phyloP scores from a whole-genome alignment of 2,888 invertebrate species.

The Cantharis rustica region DNA sequence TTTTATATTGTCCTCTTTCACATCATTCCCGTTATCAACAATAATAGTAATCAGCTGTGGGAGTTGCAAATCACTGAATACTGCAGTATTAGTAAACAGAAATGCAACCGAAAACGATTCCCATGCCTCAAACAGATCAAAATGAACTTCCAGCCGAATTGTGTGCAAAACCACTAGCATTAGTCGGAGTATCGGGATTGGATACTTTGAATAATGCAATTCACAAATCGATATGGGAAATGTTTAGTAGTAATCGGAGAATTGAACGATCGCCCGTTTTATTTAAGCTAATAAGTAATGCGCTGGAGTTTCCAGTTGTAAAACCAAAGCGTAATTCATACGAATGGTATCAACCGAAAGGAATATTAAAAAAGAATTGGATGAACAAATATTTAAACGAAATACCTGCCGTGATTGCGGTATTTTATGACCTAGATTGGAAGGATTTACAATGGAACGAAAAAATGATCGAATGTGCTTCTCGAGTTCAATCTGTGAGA shows the following conservation, averaged over 20 bases:
- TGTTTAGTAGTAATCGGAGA: slow-evolving; percentile 82
- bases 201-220: slow-evolving; percentile 83
- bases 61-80: neutral
- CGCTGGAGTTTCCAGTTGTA: slow-evolving; percentile 85
- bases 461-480: slow-evolving; percentile 91
- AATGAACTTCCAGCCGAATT: slow-evolving; percentile 82
- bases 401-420: slow-evolving; percentile 90
- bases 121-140: slow-evolving; percentile 43
- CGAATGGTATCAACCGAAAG: slow-evolving; percentile 94
- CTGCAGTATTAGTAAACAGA: neutral
- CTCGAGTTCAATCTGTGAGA: slow-evolving; percentile 81
- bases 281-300: slow-evolving; percentile 80
- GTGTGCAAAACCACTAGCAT: slow-evolving; percentile 79
- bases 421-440: slow-evolving; percentile 98
- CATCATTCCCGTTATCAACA: neutral
- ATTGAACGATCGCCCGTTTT: slow-evolving; percentile 82
- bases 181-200: slow-evolving; percentile 87
- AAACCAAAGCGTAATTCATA: slow-evolving; percentile 89
- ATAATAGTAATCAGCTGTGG: neutral
- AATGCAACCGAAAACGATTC: neutral
- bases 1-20: neutral
- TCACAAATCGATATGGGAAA: slow-evolving; percentile 93
- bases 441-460: slow-evolving; percentile 93
- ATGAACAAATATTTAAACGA: slow-evolving; percentile 88
- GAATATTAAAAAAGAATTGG: slow-evolving; percentile 94